A percentile compares a stretch with the other conserved stretches of the same genome.
These are phyloP conservation scores for Calyptommatus sinebrachiatus DNA, from an alignment of 2,113 vertebrate genomes.

Conservation along the genomic window DNA sequence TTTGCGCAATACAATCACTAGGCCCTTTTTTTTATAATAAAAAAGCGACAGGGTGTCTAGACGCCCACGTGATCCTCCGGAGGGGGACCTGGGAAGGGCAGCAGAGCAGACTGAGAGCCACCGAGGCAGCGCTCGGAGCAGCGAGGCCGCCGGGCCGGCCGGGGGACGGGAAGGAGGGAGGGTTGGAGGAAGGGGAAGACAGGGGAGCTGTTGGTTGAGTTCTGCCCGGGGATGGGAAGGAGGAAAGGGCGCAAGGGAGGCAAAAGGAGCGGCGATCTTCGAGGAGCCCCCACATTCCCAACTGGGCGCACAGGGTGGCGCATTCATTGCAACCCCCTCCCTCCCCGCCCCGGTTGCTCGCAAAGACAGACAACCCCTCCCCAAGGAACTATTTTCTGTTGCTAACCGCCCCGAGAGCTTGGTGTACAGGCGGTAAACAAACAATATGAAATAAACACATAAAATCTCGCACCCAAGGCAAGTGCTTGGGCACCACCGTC, in stretches of 20 bases:
- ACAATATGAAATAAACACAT: too few species aligned
- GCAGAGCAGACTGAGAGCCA: constrained; percentile 81
- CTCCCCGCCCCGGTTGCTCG: too few species aligned
- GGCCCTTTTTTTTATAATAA: constrained; percentile 86
- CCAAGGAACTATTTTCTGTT: too few species aligned
- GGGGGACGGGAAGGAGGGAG: constrained; percentile 4
- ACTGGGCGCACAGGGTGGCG: too few species aligned
- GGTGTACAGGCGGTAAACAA: too few species aligned
- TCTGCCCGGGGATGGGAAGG: background rate
- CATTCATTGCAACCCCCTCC: too few species aligned
- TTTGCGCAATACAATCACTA: constrained; percentile 93
- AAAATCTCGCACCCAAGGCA: too few species aligned
- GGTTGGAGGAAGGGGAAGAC: background rate
- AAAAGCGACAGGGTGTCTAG: constrained; percentile 97
- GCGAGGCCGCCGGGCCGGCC: background rate
- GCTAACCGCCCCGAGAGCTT: too few species aligned
- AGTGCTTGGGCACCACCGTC: too few species aligned
- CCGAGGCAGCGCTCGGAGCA: constrained; percentile 27
- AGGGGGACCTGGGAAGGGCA: constrained; percentile 67
- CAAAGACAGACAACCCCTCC: too few species aligned
- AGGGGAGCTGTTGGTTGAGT: background rate
- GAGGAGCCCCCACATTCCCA: too few species aligned
- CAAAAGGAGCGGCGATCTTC: too few species aligned
- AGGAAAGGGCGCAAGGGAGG: background rate
- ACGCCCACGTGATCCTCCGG: constrained; percentile 84